These are phyloP conservation scores for Tapirus indicus DNA, from an alignment of 2,797 vertebrate species.

Conservation along the genomic window DNA sequence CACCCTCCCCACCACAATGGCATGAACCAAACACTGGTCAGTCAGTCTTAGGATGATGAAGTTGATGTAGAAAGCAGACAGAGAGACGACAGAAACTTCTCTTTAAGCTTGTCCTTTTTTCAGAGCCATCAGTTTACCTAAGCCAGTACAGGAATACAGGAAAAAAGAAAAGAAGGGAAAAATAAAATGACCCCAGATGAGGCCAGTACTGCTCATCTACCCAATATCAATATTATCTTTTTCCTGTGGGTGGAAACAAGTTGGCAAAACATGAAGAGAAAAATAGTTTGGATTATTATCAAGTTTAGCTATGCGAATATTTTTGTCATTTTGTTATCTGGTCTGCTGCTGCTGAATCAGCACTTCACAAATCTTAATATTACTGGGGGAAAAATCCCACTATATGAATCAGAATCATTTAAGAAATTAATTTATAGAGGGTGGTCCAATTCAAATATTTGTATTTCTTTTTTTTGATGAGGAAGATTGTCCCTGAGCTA, in stretches of 20 bases:
- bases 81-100: slow-evolving; percentile 37
- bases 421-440: slow-evolving; percentile 61
- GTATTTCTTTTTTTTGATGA: neutral
- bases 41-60: neutral
- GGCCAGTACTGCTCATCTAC: slow-evolving; percentile 63
- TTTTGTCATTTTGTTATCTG: neutral
- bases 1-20: neutral
- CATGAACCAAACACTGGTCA: neutral
- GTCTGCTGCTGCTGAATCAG: neutral
- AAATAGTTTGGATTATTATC: neutral
- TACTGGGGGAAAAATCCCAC: neutral
- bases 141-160: neutral
- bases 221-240: slow-evolving; percentile 46
- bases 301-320: slow-evolving; percentile 11
- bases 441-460: slow-evolving; percentile 33
- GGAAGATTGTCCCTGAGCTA: too few relatives aligned
- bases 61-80: neutral
- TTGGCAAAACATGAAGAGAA: slow-evolving; percentile 7
- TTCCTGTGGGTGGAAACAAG: neutral
- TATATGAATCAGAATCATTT: slow-evolving; percentile 40
- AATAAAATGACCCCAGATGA: slow-evolving; percentile 57
- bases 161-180: slow-evolving; percentile 44
- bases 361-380: neutral
- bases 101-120: neutral
- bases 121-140: slow-evolving; percentile 42